These are phyloP conservation scores for Falco columbarius DNA, from an alignment of 2,797 vertebrate species.

Conservation along the genomic window DNA sequence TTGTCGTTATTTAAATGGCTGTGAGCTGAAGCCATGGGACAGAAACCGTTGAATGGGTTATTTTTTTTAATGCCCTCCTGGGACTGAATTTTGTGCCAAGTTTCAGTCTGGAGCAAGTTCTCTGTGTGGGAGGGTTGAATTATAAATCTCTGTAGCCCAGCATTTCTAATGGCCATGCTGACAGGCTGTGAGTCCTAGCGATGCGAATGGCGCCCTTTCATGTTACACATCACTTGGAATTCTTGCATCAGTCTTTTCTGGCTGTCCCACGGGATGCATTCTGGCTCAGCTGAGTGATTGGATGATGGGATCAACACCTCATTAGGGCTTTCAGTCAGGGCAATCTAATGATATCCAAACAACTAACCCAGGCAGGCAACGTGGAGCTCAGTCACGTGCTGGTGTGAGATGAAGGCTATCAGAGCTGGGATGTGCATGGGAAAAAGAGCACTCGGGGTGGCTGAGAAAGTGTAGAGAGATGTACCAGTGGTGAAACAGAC, in stretches of 20 bases:
- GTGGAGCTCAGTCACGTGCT: neutral
- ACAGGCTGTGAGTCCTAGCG: slow-evolving; percentile 58
- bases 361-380: slow-evolving; percentile 14
- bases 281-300: slow-evolving; percentile 38
- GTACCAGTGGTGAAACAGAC: neutral
- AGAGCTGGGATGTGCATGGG: slow-evolving; percentile 5
- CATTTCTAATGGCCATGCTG: slow-evolving; percentile 71
- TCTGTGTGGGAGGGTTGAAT: slow-evolving; percentile 71
- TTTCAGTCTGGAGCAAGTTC: slow-evolving; percentile 69
- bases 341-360: slow-evolving; percentile 38
- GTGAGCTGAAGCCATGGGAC: slow-evolving; percentile 58
- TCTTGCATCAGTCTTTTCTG: slow-evolving; percentile 64
- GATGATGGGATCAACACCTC: slow-evolving; percentile 73
- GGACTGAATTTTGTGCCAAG: slow-evolving; percentile 70
- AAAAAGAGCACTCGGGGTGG: neutral
- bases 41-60: slow-evolving; percentile 69
- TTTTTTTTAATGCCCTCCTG: slow-evolving; percentile 70
- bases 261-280: slow-evolving; percentile 35
- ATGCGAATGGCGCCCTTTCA: slow-evolving; percentile 66
- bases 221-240: slow-evolving; percentile 71
- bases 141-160: slow-evolving; percentile 56
- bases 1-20: slow-evolving; percentile 61
- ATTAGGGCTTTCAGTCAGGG: slow-evolving; percentile 63
- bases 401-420: neutral
- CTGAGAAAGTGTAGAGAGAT: neutral